Percentiles rank a stretch among this genome's conserved stretches.
Evolutionary conservation across 2,797 vertebrate species (phyloP).

Genomic region (Odontamblyopus lacepedii): DNA sequence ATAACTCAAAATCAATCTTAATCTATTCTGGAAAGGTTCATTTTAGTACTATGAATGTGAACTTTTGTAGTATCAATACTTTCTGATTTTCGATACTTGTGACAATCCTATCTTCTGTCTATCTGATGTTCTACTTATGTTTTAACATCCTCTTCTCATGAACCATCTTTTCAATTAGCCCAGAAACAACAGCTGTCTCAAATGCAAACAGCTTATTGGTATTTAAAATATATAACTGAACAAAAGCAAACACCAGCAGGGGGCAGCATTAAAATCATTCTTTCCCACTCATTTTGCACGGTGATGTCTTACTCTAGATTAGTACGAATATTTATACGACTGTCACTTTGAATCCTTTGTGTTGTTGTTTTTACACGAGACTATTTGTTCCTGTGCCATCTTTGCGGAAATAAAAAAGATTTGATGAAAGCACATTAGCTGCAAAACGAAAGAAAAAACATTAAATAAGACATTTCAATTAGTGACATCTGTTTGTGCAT

Average conservation of each 20-base stretch:
- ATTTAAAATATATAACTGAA: background rate
- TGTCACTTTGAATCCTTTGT: conserved; percentile 28
- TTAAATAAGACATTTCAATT: conserved; percentile 5
- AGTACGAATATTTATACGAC: conserved; percentile 38
- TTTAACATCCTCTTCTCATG: background rate
- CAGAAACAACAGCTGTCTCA: background rate
- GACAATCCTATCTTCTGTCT: too few species aligned
- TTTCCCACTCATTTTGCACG: conserved; percentile 19
- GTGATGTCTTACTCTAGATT: conserved; percentile 26
- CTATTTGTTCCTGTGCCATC: conserved; percentile 24
- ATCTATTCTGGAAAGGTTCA: too few species aligned
- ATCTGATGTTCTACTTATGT: background rate
- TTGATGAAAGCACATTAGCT: conserved; percentile 22
- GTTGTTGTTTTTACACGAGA: conserved; percentile 38
- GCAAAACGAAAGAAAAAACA: conserved; percentile 4
- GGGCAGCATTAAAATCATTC: conserved; percentile 27
- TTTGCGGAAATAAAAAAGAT: conserved; percentile 25
- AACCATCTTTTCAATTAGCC: background rate
- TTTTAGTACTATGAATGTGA: too few species aligned
- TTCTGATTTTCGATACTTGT: too few species aligned
- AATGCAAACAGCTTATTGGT: background rate
- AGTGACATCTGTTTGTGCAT: conserved; percentile 25
- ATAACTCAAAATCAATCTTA: too few species aligned
- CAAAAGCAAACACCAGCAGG: background rate
- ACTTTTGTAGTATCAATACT: too few species aligned